A percentile compares a stretch with the other conserved stretches of the same genome.
Evolutionary conservation across 1,140 invertebrate species (phyloP).

Genomic region (Drosophila aff.): DNA sequence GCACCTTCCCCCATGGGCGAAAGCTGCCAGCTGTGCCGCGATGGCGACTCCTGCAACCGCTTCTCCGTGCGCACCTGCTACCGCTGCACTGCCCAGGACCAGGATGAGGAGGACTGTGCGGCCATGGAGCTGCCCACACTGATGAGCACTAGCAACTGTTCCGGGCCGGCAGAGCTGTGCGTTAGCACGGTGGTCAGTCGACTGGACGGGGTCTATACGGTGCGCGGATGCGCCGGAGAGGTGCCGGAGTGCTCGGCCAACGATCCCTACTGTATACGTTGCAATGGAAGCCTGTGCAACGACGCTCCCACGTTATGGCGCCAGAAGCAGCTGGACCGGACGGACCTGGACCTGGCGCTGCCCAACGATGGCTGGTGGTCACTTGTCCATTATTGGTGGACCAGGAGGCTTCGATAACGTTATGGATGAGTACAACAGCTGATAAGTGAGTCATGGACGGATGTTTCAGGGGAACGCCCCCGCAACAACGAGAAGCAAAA

Average conservation of each 20-base stretch:
- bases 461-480: constrained; percentile 18
- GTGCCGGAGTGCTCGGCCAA: constrained; percentile 70
- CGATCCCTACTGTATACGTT: constrained; percentile 76
- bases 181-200: constrained; percentile 71
- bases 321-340: constrained; percentile 5
- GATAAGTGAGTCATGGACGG: constrained; percentile 5
- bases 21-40: constrained; percentile 67
- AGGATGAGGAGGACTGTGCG: constrained; percentile 58
- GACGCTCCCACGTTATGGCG: constrained; percentile 56
- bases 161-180: constrained; percentile 56
- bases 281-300: constrained; percentile 78
- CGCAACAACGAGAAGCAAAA: not conserved
- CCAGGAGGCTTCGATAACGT: constrained; percentile 19
- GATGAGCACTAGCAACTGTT: constrained; percentile 61
- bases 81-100: constrained; percentile 64
- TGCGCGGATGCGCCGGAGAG: constrained; percentile 67
- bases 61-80: constrained; percentile 70
- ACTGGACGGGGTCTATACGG: constrained; percentile 60
- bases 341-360: not conserved
- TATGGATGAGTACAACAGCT: not conserved
- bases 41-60: constrained; percentile 65
- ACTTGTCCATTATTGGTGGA: constrained; percentile 31
- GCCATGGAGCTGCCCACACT: constrained; percentile 31
- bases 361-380: constrained; percentile 12
- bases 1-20: constrained; percentile 25